Conservation (phyloP, 2,797 vertebrate genomes). For the Ctenopoma multispine region DNA sequence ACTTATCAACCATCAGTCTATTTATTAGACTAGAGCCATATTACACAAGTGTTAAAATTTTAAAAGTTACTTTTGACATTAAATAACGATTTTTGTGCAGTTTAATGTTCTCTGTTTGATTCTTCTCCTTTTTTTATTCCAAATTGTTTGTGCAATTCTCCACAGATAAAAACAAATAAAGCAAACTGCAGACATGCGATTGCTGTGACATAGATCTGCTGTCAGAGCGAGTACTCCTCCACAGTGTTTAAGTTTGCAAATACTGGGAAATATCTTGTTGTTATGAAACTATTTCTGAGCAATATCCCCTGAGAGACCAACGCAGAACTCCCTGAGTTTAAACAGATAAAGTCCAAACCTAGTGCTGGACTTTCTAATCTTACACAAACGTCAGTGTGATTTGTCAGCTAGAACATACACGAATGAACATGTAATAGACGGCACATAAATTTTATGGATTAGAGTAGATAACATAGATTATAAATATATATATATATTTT, state of each 20-base stretch:
- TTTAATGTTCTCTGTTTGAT: neutral
- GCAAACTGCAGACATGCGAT: neutral
- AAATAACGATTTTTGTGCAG: neutral
- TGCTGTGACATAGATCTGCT: constrained; percentile 4
- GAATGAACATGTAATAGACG: neutral
- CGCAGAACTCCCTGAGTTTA: constrained; percentile 10
- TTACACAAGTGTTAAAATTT: neutral
- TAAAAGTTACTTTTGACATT: neutral
- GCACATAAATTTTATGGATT: no score
- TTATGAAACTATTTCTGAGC: constrained; percentile 33
- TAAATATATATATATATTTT: neutral
- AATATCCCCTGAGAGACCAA: constrained; percentile 37
- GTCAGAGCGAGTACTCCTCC: neutral
- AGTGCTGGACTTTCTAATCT: constrained; percentile 5
- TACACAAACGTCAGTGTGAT: constrained; percentile 4
- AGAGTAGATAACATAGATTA: no score
- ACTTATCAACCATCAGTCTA: neutral
- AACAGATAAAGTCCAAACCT: constrained; percentile 30
- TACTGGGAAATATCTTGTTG: constrained; percentile 31
- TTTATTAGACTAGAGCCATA: neutral
- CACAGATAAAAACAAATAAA: neutral
- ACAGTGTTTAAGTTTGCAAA: neutral
- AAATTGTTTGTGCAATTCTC: neutral
- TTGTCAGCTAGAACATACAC: constrained; percentile 11
- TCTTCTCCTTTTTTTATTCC: neutral